phyloP scores from a whole-genome alignment of 2,797 vertebrate species.

The Botia almorhae region DNA sequence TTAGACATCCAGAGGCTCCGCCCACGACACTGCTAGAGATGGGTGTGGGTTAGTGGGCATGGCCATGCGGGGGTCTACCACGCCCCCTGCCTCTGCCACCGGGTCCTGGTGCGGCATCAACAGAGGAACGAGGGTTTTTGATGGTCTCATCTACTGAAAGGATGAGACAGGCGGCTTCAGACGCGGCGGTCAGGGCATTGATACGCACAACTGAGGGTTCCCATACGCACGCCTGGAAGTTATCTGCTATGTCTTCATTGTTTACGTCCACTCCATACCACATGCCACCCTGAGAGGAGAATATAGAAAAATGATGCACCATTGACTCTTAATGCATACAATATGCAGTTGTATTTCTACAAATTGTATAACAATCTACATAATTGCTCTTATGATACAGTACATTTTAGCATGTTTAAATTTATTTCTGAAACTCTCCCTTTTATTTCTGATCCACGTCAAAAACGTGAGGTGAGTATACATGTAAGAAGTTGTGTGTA shows the following conservation, averaged over 20 bases:
- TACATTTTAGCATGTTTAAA: too few relatives aligned
- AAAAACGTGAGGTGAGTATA: too few relatives aligned
- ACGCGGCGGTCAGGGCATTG: conserved; percentile 92
- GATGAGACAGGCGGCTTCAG: conserved; percentile 94
- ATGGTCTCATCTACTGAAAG: conserved; percentile 96
- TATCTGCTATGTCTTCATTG: conserved; percentile 95
- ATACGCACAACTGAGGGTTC: conserved; percentile 92
- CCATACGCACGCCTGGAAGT: conserved; percentile 91
- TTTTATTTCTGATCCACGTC: too few relatives aligned
- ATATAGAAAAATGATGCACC: neutral
- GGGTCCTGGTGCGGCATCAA: conserved; percentile 74
- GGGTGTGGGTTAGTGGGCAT: conserved; percentile 74
- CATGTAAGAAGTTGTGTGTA: neutral
- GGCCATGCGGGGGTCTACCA: conserved; percentile 80
- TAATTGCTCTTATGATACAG: neutral
- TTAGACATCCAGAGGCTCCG: conserved; percentile 47
- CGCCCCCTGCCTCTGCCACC: conserved; percentile 82
- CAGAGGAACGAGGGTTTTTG: conserved; percentile 89
- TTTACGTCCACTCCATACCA: conserved; percentile 96
- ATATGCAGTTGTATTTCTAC: too few relatives aligned
- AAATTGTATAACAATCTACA: too few relatives aligned
- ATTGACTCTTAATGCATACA: neutral
- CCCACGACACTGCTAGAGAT: conserved; percentile 47
- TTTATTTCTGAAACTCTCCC: too few relatives aligned
- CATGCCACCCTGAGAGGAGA: conserved; percentile 82